Conservation (phyloP, 2,113 vertebrate genomes). For the Pandion haliaetus region DNA sequence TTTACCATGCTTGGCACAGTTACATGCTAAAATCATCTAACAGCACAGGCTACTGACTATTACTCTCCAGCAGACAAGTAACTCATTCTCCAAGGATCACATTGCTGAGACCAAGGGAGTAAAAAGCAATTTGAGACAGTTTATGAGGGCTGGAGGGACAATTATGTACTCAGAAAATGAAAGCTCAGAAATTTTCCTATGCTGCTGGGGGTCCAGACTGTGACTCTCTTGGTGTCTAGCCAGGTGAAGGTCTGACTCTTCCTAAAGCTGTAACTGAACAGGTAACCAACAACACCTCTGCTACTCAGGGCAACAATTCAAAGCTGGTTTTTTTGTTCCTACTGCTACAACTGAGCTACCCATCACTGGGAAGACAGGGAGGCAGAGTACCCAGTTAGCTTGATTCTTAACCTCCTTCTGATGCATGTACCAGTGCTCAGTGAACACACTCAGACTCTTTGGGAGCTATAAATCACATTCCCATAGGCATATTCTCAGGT, state of each 20-base stretch:
- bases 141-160: not conserved
- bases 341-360: not conserved
- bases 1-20: not conserved
- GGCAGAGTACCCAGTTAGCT: not conserved
- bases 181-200: not conserved
- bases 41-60: not conserved
- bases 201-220: not conserved
- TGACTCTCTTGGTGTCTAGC: not conserved
- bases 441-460: rapidly evolving
- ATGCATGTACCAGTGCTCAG: rapidly evolving
- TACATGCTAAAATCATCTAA: not conserved
- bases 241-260: not conserved
- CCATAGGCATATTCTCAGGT: not conserved
- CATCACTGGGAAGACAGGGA: not conserved
- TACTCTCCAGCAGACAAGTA: not conserved
- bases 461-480: not conserved
- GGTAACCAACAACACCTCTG: not conserved
- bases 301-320: not conserved
- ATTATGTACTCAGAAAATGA: not conserved
- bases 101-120: not conserved
- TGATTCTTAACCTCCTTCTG: not conserved
- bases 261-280: not conserved
- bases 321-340: not conserved
- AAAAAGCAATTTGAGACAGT: not conserved
- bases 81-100: not conserved